phyloP scores from a whole-genome alignment of 1,140 invertebrate species.

The Ips nitidus region DNA sequence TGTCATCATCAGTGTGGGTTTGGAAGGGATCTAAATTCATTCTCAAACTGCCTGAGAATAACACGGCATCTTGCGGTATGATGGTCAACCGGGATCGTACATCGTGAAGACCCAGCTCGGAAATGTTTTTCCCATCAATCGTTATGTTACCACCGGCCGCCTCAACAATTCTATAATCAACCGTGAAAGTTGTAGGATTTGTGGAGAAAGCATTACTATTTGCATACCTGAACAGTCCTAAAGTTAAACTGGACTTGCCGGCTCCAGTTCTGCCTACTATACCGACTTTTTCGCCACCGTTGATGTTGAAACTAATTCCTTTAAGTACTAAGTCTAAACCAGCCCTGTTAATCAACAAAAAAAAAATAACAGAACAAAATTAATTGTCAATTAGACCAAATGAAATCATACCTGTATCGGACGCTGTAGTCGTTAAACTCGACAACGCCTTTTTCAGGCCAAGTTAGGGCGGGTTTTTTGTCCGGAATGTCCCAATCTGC shows the following conservation, averaged over 20 bases:
- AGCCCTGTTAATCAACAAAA: constrained; percentile 53
- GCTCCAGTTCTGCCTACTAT: constrained; percentile 64
- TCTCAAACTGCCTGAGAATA: constrained; percentile 58
- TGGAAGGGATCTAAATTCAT: constrained; percentile 88
- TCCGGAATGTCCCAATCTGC: constrained; percentile 69
- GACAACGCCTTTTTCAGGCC: constrained; percentile 75
- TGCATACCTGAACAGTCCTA: constrained; percentile 67
- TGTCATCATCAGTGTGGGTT: constrained; percentile 70
- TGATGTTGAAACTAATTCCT: constrained; percentile 68
- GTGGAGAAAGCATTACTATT: neutral
- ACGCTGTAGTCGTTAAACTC: constrained; percentile 76
- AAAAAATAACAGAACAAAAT: constrained; percentile 52
- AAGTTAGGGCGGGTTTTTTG: constrained; percentile 60
- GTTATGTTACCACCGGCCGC: constrained; percentile 77
- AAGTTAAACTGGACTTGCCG: constrained; percentile 81
- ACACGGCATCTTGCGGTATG: constrained; percentile 87
- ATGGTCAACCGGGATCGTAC: constrained; percentile 86
- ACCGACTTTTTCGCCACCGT: constrained; percentile 56
- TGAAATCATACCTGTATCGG: constrained; percentile 49
- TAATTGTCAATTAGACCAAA: neutral
- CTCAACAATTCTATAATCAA: constrained; percentile 76
- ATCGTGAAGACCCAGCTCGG: constrained; percentile 84
- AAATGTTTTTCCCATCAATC: constrained; percentile 88
- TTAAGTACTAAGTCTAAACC: constrained; percentile 82
- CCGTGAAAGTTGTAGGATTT: constrained; percentile 56